Base-by-base conservation (phyloP, 2,888 invertebrate genomes). In the Linhomoeus sp. region DNA sequence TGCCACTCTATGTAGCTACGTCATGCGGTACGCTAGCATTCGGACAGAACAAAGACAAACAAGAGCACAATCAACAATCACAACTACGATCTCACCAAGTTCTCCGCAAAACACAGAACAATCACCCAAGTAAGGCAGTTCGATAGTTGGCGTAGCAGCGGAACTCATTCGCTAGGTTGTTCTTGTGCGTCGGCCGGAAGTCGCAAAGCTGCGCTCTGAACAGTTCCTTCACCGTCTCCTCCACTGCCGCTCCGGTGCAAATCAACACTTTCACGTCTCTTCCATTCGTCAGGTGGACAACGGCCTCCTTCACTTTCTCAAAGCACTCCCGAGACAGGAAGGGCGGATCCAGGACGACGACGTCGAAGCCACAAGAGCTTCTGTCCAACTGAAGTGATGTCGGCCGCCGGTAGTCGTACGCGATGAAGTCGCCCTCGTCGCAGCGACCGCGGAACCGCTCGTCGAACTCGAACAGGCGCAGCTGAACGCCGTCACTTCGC, bases 321-420 rank as follows among this genome's bases (percentile, higher is more conserved):
- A 90, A 72, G 66, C 92, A 92, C 64, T 90, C 90, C 55, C 84
- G 80, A 0, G 87, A 81, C 2, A 94, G 71, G 67, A 90, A 92
- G 0, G 94, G 94, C 1, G 94, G 92, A 70, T 94, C 92, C 0
- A 81, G 84, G 46, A 94, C 72, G 1, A 92, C 80, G 24, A 92
- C 63, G 66, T 88, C 83, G 65, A 78, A 56, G 1, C 85, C 84
- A 5, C 5, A 12, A 5, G 29, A 29, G 7, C 12, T 12, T 5
- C 12, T 12, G 7, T 29, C 29, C 7, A 29, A 12, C 29, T 9
- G 29, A 12, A 29, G 12, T 29, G 5, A 5, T 12, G 29, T 29
- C 29, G 29, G 29, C 29, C 12, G 5, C 57, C 82, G 84, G 65
- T 87, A 90, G 67, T 94, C 87, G 61, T 87, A 94, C 52, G 76